Percentiles rank a stretch among this genome's conserved stretches.
Conservation (phyloP, 2,797 vertebrate genomes). For the Myotis myotis region DNA sequence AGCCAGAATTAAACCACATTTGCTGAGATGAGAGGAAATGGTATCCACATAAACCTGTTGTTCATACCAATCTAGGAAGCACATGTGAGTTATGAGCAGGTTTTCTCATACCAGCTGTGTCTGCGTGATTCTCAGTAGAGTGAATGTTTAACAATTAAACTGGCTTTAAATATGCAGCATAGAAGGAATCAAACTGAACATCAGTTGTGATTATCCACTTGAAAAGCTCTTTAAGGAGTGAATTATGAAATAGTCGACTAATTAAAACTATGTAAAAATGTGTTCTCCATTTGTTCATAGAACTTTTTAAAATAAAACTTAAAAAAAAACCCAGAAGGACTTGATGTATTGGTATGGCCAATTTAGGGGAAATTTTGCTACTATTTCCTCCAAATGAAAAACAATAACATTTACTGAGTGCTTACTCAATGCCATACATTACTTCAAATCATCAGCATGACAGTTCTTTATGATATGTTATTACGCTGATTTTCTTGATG, state of each 20-base stretch:
- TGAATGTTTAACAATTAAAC: conserved; percentile 51
- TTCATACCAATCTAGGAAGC: neutral
- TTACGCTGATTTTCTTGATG: conserved; percentile 11
- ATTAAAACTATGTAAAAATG: conserved; percentile 61
- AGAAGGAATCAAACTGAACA: conserved; percentile 43
- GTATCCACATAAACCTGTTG: conserved; percentile 9
- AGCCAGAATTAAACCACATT: neutral
- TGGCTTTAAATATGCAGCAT: conserved; percentile 55
- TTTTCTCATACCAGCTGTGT: conserved; percentile 54
- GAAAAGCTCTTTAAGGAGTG: conserved; percentile 71
- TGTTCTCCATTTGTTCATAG: conserved; percentile 48
- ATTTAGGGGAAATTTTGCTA: neutral
- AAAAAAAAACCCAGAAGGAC: neutral
- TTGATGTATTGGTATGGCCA: conserved; percentile 8
- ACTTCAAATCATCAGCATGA: conserved; percentile 7
- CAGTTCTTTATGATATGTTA: neutral
- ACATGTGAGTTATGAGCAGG: neutral
- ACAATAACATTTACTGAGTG: neutral
- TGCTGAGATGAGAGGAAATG: neutral
- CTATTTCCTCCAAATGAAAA: conserved; percentile 44
- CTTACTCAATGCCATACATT: neutral
- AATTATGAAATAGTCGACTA: conserved; percentile 63
- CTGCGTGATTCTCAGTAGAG: neutral
- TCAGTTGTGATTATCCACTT: conserved; percentile 65
- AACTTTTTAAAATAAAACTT: neutral